Percentiles rank a stretch among this genome's conserved stretches.
Conservation (phyloP, 2,113 vertebrate genomes). For the Scopus umbretta region DNA sequence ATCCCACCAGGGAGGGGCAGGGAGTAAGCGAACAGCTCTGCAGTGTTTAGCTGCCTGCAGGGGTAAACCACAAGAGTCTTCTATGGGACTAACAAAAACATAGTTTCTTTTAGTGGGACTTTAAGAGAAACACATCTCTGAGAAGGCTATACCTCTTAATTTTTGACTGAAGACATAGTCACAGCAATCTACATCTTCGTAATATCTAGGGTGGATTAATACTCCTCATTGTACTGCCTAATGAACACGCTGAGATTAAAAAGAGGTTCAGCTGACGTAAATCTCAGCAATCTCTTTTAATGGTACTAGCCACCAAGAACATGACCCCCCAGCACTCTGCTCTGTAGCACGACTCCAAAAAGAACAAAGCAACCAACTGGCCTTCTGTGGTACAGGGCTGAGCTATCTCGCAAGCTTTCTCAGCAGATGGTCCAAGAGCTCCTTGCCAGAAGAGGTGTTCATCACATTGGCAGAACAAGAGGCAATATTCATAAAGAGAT, state of each 20-base stretch:
- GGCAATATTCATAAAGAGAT: neutral
- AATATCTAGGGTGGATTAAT: neutral
- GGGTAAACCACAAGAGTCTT: neutral
- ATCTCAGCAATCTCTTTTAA: neutral
- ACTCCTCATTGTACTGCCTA: neutral
- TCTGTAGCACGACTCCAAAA: neutral
- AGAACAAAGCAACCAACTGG: neutral
- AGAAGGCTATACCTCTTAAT: neutral
- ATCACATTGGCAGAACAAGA: neutral
- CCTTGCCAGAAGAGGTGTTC: neutral
- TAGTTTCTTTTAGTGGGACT: neutral
- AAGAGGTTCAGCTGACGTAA: neutral
- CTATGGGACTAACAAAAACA: neutral
- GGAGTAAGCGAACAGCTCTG: too few relatives aligned
- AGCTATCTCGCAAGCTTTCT: neutral
- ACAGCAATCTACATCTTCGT: neutral
- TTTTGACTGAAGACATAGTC: neutral
- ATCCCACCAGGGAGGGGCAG: too few relatives aligned
- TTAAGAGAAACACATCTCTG: neutral
- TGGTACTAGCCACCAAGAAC: neutral
- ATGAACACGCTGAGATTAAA: neutral
- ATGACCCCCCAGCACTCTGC: neutral
- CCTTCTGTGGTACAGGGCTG: neutral
- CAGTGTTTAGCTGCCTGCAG: too few relatives aligned
- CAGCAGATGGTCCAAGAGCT: neutral